Evolutionary conservation across 2,797 vertebrate genomes (phyloP).

Genomic region (Lepus oiostolus): DNA sequence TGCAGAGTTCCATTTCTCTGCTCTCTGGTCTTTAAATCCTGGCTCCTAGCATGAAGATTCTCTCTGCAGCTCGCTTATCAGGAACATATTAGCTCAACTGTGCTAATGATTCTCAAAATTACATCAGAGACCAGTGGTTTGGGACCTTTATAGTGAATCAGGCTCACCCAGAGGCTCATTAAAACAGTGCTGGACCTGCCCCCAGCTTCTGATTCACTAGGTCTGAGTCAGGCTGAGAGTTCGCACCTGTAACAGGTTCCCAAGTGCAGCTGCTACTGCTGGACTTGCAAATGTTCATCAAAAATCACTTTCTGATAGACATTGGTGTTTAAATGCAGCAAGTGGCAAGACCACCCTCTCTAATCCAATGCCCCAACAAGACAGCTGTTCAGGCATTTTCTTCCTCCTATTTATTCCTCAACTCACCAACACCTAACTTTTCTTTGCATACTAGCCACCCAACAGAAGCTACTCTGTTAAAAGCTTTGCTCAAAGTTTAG

Average conservation of each 20-base stretch:
- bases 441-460: neutral
- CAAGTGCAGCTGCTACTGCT: neutral
- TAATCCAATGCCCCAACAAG: too few relatives aligned
- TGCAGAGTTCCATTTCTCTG: neutral
- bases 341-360: neutral
- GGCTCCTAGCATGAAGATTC: neutral
- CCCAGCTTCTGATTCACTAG: neutral
- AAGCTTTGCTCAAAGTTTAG: neutral
- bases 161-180: neutral
- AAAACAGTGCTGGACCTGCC: neutral
- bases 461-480: neutral
- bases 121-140: neutral
- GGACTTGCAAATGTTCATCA: neutral
- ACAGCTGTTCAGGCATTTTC: too few relatives aligned
- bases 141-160: neutral
- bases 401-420: neutral
- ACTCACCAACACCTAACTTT: too few relatives aligned
- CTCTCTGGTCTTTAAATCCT: neutral
- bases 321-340: neutral
- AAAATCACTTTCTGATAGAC: neutral
- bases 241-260: neutral
- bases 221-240: neutral
- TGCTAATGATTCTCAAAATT: constrained; percentile 30
- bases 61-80: neutral
- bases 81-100: neutral